These are phyloP conservation scores for Spisula subtruncata DNA, from an alignment of 2,888 invertebrate genomes.

Conservation along the genomic window DNA sequence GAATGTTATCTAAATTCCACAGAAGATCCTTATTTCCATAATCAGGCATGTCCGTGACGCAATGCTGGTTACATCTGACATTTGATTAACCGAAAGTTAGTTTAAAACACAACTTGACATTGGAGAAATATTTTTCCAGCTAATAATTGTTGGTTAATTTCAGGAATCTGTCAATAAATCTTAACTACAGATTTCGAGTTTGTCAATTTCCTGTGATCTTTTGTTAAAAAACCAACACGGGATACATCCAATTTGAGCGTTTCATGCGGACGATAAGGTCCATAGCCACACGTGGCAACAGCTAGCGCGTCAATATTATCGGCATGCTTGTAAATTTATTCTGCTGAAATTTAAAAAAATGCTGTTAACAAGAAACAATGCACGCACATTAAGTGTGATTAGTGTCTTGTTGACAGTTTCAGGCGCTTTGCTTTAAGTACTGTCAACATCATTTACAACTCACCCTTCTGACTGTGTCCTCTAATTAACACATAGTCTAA, in stretches of 20 bases:
- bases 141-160: neutral
- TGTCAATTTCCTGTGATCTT: neutral
- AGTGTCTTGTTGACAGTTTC: too few relatives aligned
- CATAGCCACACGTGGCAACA: neutral
- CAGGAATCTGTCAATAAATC: neutral
- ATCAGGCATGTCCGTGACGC: neutral
- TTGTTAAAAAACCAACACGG: neutral
- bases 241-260: neutral
- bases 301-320: neutral
- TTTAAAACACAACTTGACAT: constrained; percentile 11
- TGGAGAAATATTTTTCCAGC: neutral
- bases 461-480: too few relatives aligned
- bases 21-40: neutral
- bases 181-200: neutral
- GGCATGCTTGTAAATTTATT: neutral
- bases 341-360: too few relatives aligned
- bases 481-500: too few relatives aligned
- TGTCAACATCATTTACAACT: too few relatives aligned
- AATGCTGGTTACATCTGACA: neutral
- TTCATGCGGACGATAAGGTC: neutral
- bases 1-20: constrained; percentile 5
- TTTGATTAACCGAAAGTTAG: constrained; percentile 2
- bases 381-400: too few relatives aligned
- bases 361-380: too few relatives aligned
- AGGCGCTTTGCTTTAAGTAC: too few relatives aligned